Evolutionary conservation across 2,797 vertebrate genomes (phyloP).

Genomic region (Tamandua tetradactyla): DNA sequence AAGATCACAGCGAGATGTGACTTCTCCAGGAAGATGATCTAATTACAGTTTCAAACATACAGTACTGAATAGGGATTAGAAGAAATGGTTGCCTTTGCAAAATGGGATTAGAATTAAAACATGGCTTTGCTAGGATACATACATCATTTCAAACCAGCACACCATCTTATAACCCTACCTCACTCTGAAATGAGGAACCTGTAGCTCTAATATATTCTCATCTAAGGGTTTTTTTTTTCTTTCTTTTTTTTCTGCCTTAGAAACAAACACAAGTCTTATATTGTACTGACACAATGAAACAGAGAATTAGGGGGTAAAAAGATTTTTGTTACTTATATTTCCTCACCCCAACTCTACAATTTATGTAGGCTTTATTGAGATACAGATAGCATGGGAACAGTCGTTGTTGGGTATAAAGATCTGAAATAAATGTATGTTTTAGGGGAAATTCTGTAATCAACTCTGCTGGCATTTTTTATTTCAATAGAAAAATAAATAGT

Average conservation of each 20-base stretch:
- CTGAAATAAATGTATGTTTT: conserved; percentile 42
- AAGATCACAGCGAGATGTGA: too few species aligned
- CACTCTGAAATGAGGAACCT: conserved; percentile 1
- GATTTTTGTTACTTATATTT: background rate
- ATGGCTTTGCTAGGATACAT: too few species aligned
- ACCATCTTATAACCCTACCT: background rate
- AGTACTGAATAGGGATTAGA: too few species aligned
- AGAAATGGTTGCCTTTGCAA: too few species aligned
- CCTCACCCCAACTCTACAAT: background rate
- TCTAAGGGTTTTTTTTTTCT: background rate
- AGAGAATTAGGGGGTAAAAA: background rate
- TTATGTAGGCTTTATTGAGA: background rate
- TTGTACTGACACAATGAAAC: background rate
- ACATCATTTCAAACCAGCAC: too few species aligned
- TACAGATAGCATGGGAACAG: background rate
- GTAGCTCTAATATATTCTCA: background rate
- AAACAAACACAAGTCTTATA: background rate
- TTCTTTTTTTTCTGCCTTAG: conserved; percentile 25
- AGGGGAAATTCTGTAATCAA: background rate
- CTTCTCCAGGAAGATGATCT: too few species aligned
- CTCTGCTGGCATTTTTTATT: conserved; percentile 21
- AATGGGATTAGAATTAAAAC: too few species aligned
- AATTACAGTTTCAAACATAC: too few species aligned
- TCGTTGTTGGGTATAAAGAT: background rate
- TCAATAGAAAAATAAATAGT: background rate